Evolutionary conservation across 2,888 invertebrate species (phyloP).

Genomic region (Campopleginae sp.): DNA sequence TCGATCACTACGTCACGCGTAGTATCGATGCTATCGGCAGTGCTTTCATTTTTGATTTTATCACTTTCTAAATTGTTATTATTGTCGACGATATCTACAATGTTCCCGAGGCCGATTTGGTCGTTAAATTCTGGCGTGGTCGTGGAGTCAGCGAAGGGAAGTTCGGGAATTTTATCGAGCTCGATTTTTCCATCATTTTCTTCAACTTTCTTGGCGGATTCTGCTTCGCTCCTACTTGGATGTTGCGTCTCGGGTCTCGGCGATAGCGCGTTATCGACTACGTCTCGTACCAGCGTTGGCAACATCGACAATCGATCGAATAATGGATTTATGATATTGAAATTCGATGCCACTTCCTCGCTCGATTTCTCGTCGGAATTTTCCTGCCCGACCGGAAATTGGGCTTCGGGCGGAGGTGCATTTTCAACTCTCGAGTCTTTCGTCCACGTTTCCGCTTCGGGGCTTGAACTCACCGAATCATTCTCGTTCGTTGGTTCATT

Average conservation of each 20-base stretch:
- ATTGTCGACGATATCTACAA: slow-evolving; percentile 48
- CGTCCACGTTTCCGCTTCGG: neutral
- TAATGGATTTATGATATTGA: slow-evolving; percentile 56
- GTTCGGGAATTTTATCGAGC: neutral
- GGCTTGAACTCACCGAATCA: neutral
- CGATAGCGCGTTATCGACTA: slow-evolving; percentile 42
- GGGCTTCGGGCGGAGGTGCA: neutral
- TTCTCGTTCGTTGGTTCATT: neutral
- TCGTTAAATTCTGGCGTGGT: neutral
- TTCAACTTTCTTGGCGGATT: neutral
- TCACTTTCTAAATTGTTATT: slow-evolving; percentile 50
- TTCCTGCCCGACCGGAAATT: neutral
- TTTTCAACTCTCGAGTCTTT: slow-evolving; percentile 9
- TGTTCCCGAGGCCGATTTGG: slow-evolving; percentile 7
- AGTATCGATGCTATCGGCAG: slow-evolving; percentile 45
- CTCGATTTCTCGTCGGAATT: slow-evolving; percentile 50
- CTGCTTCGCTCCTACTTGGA: neutral
- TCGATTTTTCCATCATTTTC: neutral
- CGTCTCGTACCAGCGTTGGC: slow-evolving; percentile 46
- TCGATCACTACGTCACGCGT: slow-evolving; percentile 28
- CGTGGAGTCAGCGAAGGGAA: neutral
- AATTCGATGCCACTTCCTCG: slow-evolving; percentile 55
- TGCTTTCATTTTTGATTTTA: slow-evolving; percentile 29
- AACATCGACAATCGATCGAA: slow-evolving; percentile 54
- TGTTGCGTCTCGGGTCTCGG: neutral